Percentiles rank a stretch among this genome's conserved stretches.
These are phyloP conservation scores for Tetramorium parvispinum DNA, from an alignment of 1,140 invertebrate genomes.

Conservation along the genomic window DNA sequence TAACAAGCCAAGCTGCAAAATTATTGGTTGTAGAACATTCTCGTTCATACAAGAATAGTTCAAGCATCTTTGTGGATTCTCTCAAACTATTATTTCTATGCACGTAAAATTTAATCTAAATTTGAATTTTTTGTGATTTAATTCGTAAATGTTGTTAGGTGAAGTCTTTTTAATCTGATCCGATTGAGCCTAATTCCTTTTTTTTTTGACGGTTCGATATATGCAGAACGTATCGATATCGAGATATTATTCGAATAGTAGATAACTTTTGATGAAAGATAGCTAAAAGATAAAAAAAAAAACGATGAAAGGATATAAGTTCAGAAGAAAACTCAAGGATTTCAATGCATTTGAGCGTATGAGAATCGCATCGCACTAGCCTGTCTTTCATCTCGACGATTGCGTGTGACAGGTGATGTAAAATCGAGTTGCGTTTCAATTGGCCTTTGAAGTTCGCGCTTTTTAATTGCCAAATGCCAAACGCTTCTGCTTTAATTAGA, in stretches of 20 bases:
- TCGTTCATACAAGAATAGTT: background rate
- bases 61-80: background rate
- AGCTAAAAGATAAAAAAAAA: background rate
- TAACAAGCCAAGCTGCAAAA: conserved; percentile 51
- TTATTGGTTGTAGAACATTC: conserved; percentile 56
- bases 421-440: conserved; percentile 53
- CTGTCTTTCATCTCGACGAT: conserved; percentile 34
- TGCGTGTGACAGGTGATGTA: conserved; percentile 31
- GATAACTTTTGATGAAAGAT: background rate
- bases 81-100: background rate
- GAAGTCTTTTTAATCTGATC: background rate
- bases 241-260: background rate
- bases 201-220: background rate
- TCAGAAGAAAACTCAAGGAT: conserved; percentile 14
- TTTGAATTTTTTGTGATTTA: background rate
- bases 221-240: background rate
- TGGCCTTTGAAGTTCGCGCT: conserved; percentile 62
- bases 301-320: background rate
- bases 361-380: conserved; percentile 13
- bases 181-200: background rate
- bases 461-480: conserved; percentile 62
- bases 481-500: conserved; percentile 67
- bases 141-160: background rate
- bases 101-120: background rate
- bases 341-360: background rate